These are phyloP conservation scores for Phengaris alcon DNA, from an alignment of 2,888 invertebrate genomes.

Conservation along the genomic window DNA sequence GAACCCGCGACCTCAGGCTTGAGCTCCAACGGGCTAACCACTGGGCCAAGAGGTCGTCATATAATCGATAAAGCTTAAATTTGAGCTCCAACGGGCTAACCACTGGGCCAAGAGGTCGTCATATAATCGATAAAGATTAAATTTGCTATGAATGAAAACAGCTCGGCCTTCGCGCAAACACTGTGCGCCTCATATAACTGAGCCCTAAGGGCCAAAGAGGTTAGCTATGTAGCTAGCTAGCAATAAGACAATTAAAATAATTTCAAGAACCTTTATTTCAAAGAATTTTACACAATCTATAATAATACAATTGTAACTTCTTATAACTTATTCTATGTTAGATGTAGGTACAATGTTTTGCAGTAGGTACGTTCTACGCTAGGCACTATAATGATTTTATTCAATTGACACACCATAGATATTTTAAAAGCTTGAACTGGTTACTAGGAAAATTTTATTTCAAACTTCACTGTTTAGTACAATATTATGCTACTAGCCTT, in stretches of 20 bases:
- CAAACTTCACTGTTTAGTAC: neutral
- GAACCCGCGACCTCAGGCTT: no score
- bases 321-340: conserved; percentile 33
- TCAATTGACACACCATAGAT: conserved; percentile 72
- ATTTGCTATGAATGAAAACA: no score
- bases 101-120: no score
- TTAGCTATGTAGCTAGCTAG: neutral
- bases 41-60: no score
- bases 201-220: no score
- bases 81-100: no score
- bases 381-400: conserved; percentile 66
- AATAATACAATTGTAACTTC: conserved; percentile 36
- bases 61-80: no score
- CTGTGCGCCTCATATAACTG: no score
- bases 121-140: no score
- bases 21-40: no score
- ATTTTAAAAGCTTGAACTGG: conserved; percentile 38
- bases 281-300: conserved; percentile 51
- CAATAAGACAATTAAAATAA: conserved; percentile 20
- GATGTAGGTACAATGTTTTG: conserved; percentile 50
- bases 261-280: conserved; percentile 53
- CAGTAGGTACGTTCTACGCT: conserved; percentile 54
- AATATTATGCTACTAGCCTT: neutral
- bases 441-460: neutral
- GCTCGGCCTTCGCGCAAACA: no score